A percentile compares a stretch with the other conserved stretches of the same genome.
Evolutionary conservation across 2,888 invertebrate genomes (phyloP).

Genomic region (Acrobasis repandana): DNA sequence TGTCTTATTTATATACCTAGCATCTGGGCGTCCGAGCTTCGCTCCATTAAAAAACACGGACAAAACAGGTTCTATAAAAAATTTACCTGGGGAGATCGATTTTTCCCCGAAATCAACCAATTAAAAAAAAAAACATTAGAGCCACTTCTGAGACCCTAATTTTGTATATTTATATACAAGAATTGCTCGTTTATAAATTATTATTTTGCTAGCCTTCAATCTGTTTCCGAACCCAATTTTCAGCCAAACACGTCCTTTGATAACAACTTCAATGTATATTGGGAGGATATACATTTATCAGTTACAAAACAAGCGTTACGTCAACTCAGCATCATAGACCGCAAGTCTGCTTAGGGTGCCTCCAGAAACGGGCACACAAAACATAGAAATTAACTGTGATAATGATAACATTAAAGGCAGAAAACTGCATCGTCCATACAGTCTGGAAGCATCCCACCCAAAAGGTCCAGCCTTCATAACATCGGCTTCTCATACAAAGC

Average conservation of each 20-base stretch:
- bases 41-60: too few relatives aligned
- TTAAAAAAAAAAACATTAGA: too few relatives aligned
- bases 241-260: background rate
- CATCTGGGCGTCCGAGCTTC: too few relatives aligned
- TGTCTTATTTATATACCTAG: too few relatives aligned
- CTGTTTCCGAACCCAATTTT: background rate
- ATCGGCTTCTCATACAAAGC: background rate
- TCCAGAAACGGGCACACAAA: conserved; percentile 10
- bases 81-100: too few relatives aligned
- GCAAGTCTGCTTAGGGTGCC: background rate
- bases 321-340: background rate
- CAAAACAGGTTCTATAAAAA: too few relatives aligned
- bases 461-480: background rate
- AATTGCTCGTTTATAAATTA: too few relatives aligned
- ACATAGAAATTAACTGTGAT: background rate
- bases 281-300: background rate
- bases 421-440: background rate
- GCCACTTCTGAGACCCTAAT: too few relatives aligned
- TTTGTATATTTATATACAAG: too few relatives aligned
- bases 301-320: background rate
- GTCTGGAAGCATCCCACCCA: background rate
- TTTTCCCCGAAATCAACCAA: too few relatives aligned
- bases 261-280: background rate
- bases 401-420: background rate
- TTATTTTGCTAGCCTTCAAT: background rate